phyloP scores from a whole-genome alignment of 64 coral and sea anemone genomes.

The Dendronephthya gigantea region DNA sequence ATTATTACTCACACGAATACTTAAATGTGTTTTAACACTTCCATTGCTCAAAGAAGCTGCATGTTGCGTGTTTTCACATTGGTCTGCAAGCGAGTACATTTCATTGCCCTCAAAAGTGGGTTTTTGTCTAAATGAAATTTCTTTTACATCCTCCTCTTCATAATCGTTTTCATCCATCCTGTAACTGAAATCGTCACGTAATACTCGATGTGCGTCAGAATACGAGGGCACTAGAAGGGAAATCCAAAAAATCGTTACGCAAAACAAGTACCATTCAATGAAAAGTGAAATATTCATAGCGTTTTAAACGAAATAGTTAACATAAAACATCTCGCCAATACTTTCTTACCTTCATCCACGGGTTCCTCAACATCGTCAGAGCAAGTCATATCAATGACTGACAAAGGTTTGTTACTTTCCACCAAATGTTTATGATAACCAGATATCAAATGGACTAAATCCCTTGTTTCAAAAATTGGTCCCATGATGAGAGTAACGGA shows the following conservation, averaged over 20 bases:
- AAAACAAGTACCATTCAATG: too few relatives aligned
- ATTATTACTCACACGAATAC: neutral
- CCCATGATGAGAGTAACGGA: neutral
- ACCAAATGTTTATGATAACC: conserved; percentile 4
- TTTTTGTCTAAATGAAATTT: neutral
- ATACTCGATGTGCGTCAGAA: neutral
- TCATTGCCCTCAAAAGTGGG: neutral
- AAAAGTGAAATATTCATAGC: too few relatives aligned
- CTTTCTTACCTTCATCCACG: neutral
- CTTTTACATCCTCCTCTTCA: neutral
- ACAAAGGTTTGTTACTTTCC: neutral
- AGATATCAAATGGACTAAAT: conserved; percentile 5
- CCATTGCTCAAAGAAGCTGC: neutral
- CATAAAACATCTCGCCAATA: too few relatives aligned
- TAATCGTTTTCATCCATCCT: neutral
- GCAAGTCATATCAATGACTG: conserved; percentile 1
- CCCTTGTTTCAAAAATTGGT: neutral
- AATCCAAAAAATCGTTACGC: too few relatives aligned
- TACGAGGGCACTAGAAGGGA: neutral
- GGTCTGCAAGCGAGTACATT: neutral
- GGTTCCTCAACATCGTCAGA: neutral
- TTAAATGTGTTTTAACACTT: neutral
- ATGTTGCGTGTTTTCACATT: neutral
- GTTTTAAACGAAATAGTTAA: too few relatives aligned
- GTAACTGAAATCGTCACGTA: neutral